Percentiles rank a stretch among this genome's conserved stretches.
These are phyloP conservation scores for Anguilla megastoma DNA, from an alignment of 2,797 vertebrate species.

Conservation along the genomic window DNA sequence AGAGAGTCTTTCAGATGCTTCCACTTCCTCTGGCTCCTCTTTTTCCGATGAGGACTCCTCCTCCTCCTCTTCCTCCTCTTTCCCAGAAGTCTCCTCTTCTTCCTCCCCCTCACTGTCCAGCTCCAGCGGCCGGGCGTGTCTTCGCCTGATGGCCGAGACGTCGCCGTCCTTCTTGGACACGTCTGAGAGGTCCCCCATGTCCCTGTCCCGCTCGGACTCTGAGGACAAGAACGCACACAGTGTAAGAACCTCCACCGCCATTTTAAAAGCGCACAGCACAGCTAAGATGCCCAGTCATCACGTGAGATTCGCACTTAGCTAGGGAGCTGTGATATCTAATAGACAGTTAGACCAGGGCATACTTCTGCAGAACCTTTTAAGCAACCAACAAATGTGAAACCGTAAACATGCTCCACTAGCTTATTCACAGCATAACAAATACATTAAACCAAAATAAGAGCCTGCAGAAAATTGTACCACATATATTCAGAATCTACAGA, in stretches of 20 bases:
- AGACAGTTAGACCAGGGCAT: neutral
- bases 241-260: neutral
- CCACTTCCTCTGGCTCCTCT: constrained; percentile 61
- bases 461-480: neutral
- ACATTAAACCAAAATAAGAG: neutral
- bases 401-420: neutral
- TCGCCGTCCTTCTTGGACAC: constrained; percentile 69
- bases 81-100: constrained; percentile 60
- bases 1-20: constrained; percentile 59
- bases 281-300: neutral
- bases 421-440: neutral
- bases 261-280: neutral
- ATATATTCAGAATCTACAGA: neutral
- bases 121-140: constrained; percentile 82
- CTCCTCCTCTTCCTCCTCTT: constrained; percentile 69
- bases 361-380: neutral
- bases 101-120: constrained; percentile 90
- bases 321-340: neutral
- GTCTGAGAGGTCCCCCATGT: constrained; percentile 64
- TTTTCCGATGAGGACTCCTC: constrained; percentile 55
- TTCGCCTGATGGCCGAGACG: constrained; percentile 71
- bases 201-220: constrained; percentile 70
- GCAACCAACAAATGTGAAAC: neutral
- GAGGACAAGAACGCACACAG: neutral
- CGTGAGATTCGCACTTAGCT: neutral